Percentiles rank a stretch among this genome's conserved stretches.
phyloP scores from a whole-genome alignment of 2,113 vertebrate genomes.

The Bubalus kerabau region DNA sequence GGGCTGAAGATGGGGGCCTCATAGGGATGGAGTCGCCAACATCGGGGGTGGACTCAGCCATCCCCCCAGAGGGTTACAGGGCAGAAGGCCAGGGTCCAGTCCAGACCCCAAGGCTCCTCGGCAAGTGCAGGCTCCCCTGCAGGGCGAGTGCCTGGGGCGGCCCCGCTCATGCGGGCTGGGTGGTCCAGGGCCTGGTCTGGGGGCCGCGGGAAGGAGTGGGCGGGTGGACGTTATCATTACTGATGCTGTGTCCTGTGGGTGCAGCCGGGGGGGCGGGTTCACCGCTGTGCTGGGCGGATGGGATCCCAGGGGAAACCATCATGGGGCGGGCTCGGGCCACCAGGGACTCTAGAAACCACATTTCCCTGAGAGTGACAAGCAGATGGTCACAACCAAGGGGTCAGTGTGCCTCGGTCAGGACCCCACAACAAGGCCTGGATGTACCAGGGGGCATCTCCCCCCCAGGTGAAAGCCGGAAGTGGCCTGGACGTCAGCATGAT shows the following conservation, averaged over 20 bases:
- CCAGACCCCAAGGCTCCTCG: not conserved
- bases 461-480: not conserved
- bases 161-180: rapidly evolving
- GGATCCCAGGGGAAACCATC: rapidly evolving
- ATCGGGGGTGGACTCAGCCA: not conserved
- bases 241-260: not conserved
- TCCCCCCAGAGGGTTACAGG: rapidly evolving
- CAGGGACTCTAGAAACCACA: not conserved
- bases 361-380: not conserved
- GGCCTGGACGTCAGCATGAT: not conserved
- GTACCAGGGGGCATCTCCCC: not conserved
- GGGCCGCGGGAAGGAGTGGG: rapidly evolving
- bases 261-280: not conserved
- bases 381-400: not conserved
- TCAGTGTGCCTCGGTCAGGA: not conserved
- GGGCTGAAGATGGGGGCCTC: no score
- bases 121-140: not conserved
- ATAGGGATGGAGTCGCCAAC: rapidly evolving
- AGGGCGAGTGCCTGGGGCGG: not conserved
- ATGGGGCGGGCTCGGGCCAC: rapidly evolving
- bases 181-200: not conserved
- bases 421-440: rapidly evolving
- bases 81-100: not conserved
- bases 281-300: not conserved
- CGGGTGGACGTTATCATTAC: rapidly evolving